Evolutionary conservation across 2,797 vertebrate species (phyloP).

Genomic region (Balearica regulorum): DNA sequence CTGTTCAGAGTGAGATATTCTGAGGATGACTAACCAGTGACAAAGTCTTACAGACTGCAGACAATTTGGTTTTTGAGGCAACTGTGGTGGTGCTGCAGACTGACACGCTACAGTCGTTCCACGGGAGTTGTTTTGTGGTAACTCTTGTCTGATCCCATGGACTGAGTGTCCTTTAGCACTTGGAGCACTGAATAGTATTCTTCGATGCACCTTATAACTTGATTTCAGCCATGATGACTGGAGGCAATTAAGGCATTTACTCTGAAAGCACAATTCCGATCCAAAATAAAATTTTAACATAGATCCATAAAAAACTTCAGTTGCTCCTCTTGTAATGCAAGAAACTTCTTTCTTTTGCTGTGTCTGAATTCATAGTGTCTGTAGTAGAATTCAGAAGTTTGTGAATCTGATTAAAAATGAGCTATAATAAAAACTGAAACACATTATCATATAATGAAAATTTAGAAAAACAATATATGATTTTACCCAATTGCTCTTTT

Average conservation of each 20-base stretch:
- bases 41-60: background rate
- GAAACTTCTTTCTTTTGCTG: background rate
- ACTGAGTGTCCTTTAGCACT: background rate
- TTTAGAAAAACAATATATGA: background rate
- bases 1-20: background rate
- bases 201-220: background rate
- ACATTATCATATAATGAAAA: background rate
- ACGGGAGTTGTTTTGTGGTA: background rate
- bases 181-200: background rate
- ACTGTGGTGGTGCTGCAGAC: background rate
- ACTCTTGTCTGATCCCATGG: background rate
- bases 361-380: background rate
- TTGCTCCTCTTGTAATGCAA: background rate
- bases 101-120: background rate
- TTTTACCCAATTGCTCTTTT: background rate
- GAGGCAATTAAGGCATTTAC: background rate
- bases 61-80: background rate
- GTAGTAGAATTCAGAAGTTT: background rate
- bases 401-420: background rate
- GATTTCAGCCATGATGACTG: background rate
- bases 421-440: background rate
- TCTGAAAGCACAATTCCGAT: background rate
- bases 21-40: background rate
- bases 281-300: background rate
- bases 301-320: background rate